Evolutionary conservation across 2,888 invertebrate species (phyloP).

Genomic region (Metacarcinus magister): DNA sequence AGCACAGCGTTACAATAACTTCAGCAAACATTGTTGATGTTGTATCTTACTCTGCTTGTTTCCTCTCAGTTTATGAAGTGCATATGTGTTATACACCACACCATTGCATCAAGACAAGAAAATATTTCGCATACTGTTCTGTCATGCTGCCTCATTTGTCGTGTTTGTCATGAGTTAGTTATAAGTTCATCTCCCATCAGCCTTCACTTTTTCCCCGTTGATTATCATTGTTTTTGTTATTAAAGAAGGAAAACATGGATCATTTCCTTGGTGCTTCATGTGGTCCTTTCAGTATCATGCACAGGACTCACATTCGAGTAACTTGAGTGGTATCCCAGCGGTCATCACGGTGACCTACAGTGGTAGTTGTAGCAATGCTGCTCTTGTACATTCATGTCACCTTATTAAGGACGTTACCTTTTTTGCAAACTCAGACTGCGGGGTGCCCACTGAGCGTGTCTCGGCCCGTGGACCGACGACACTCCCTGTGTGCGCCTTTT

Average conservation of each 20-base stretch:
- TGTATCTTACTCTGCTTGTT: background rate
- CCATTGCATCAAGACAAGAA: background rate
- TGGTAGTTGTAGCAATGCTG: background rate
- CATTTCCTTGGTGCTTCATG: background rate
- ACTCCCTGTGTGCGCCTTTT: background rate
- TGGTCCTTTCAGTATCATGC: background rate
- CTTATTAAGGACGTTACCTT: background rate
- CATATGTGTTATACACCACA: background rate
- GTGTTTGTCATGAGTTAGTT: background rate
- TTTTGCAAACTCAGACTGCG: background rate
- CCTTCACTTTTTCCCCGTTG: background rate
- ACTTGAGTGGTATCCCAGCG: background rate
- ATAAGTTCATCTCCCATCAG: background rate
- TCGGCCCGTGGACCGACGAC: background rate
- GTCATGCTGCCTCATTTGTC: background rate
- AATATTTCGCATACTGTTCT: background rate
- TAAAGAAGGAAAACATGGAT: background rate
- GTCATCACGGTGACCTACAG: background rate
- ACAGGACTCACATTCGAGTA: background rate
- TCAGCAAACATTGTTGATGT: background rate
- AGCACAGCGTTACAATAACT: background rate
- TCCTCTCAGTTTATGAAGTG: background rate
- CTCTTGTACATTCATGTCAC: background rate
- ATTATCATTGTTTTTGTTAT: background rate
- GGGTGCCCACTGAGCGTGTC: background rate